Base-by-base conservation (phyloP, 2,888 invertebrate genomes). In the Caenorhabditis afra region DNA sequence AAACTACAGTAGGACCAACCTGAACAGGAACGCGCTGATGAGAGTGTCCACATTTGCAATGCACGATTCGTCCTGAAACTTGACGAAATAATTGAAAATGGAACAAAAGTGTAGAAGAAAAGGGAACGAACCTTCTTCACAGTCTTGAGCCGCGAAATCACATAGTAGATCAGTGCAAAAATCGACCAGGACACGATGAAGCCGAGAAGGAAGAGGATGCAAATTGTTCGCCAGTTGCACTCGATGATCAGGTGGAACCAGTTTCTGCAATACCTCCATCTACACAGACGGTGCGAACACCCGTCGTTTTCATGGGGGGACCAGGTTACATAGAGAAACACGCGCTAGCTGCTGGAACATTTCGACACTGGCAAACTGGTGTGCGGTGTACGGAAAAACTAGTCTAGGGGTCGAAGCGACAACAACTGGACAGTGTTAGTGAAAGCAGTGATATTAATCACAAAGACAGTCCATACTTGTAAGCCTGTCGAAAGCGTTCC, bases 171-270 rank as follows among this genome's bases (percentile, higher is more conserved):
- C 16, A 83, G 7, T 20, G 85, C 88, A 58, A 88, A 88, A 39
- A 85, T 61, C 0, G 84, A 53, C 88, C 88, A 88, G 0, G 86
- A 87, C 22, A 81, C 49, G 20, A 88, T 45, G 61, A 89, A 88
- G 1, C 88, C 77, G 52, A 67, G 71, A 0, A 87, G 79, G 57
- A 89, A 89, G 12, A 89, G 35, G 12, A 81, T 55, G 37, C 85
- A 62, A 7, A 89, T 84, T 16, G 83, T 79, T 22, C 88, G 59
- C 89, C 89, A 89, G 53, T 83, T 82, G 73, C 81, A 84, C 57
- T 89, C 89, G 71, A 89, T 89, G 22, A 88, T 68, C 37, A 89
- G 67, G 73, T 89, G 89, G 74, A 89, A 89, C 89, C 89, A 89
- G 71, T 89, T 89, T 62, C 89, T 88, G 81, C 70, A 87, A 85